Conservation (phyloP, 2,113 vertebrate genomes). For the Hippocampus comes region DNA sequence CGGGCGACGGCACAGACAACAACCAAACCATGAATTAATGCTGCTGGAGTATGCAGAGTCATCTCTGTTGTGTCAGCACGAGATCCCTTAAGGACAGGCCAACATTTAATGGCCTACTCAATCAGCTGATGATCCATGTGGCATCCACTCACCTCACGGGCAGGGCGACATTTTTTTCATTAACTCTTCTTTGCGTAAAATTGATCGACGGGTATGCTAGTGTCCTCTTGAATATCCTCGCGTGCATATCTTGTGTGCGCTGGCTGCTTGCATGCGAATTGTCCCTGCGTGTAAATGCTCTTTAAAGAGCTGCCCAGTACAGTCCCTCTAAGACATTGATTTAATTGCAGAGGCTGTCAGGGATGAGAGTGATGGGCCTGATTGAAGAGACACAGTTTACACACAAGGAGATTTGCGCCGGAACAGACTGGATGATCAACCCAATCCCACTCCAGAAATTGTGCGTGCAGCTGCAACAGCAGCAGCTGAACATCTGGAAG, state of each 20-base stretch:
- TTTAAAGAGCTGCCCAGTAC: slow-evolving; percentile 31
- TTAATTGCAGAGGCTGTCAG: slow-evolving; percentile 34
- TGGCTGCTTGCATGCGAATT: slow-evolving; percentile 17
- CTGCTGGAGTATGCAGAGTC: slow-evolving; percentile 57
- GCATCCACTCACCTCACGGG: slow-evolving; percentile 20
- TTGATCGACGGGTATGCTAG: slow-evolving; percentile 1
- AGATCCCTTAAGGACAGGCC: slow-evolving; percentile 35
- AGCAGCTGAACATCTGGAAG: slow-evolving; percentile 49
- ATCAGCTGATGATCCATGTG: slow-evolving; percentile 32
- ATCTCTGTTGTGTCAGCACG: slow-evolving; percentile 58
- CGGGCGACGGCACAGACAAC: slow-evolving; percentile 45
- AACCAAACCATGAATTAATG: slow-evolving; percentile 51
- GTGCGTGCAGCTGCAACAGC: slow-evolving; percentile 16
- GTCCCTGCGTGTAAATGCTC: slow-evolving; percentile 28
- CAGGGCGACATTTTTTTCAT: slow-evolving; percentile 18
- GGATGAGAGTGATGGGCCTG: slow-evolving; percentile 38
- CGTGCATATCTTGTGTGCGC: background rate
- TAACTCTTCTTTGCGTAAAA: slow-evolving; percentile 12
- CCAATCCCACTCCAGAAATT: slow-evolving; percentile 23
- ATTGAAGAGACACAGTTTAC: slow-evolving; percentile 41
- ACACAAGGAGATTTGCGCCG: slow-evolving; percentile 46
- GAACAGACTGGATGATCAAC: slow-evolving; percentile 42
- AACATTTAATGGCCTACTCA: slow-evolving; percentile 37
- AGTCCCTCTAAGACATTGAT: slow-evolving; percentile 42
- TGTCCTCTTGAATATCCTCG: slow-evolving; percentile 3